These are phyloP conservation scores for Philhelius pedissequus DNA, from an alignment of 2,888 invertebrate species.

Conservation along the genomic window DNA sequence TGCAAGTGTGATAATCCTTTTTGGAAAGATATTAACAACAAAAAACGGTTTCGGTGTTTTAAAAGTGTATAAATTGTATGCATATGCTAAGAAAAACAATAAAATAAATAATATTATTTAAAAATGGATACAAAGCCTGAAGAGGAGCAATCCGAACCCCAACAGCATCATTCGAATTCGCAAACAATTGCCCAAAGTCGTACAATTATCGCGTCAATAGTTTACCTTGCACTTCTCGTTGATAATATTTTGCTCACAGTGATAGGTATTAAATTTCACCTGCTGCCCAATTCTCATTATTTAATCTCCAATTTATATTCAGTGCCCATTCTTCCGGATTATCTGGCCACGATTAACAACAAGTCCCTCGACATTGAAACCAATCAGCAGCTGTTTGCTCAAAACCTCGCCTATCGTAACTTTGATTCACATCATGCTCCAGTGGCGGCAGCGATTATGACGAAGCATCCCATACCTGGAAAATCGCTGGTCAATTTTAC, in stretches of 20 bases:
- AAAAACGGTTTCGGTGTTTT: constrained; percentile 6
- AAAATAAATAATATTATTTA: background rate
- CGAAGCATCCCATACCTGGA: constrained; percentile 78
- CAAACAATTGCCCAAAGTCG: constrained; percentile 70
- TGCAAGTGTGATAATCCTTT: constrained; percentile 33
- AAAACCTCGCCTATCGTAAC: constrained; percentile 75
- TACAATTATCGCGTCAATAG: constrained; percentile 80
- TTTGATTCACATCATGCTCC: constrained; percentile 71
- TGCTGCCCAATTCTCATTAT: constrained; percentile 1
- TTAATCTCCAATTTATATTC: constrained; percentile 69
- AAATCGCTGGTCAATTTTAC: constrained; percentile 77
- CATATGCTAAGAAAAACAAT: constrained; percentile 29
- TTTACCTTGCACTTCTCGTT: constrained; percentile 88
- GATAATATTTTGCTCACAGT: constrained; percentile 94
- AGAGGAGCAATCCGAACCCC: constrained; percentile 7
- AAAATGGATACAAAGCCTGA: constrained; percentile 7
- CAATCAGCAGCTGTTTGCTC: constrained; percentile 70
- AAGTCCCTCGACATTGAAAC: constrained; percentile 72
- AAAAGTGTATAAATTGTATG: constrained; percentile 6
- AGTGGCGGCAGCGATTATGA: constrained; percentile 71
- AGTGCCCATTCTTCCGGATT: constrained; percentile 91
- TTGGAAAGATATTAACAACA: background rate
- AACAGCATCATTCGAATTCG: background rate
- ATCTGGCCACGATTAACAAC: constrained; percentile 82
- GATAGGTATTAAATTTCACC: constrained; percentile 82